Base-by-base conservation (phyloP, 2,888 invertebrate genomes). In the Catocala sponsa region DNA sequence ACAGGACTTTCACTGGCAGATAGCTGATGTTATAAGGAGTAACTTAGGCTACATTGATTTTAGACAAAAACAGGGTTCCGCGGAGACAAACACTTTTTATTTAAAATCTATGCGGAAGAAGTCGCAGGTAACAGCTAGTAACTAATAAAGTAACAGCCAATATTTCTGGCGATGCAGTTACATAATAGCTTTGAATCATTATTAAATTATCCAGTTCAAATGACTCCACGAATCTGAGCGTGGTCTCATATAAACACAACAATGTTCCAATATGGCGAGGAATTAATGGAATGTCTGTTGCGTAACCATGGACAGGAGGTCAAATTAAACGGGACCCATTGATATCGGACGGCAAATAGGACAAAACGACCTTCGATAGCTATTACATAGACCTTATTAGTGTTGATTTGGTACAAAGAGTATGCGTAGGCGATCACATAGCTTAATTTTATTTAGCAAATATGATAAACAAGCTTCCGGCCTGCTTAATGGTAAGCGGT, bases 231-330 rank as follows among this genome's bases (percentile, higher is more conserved):
- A 44, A 43, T 12, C 10, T 33, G 5, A 33, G 48, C 52, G 62
- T 64, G 52, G 51, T 15, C 47, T 49, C 10, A 13, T 41, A 7
- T 9, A 13, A 32, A 38, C 33, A 50, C 55, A 54, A 60, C 51
- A 64, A 49, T 68, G 71, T 68, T 56, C 52, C 61, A 76, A 70
- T 68, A 72, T 76, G 65, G 74, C 70, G 53, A 56, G 49, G 55
- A 71, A 63, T 64, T 59, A 68, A 60, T 55, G 76, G 76, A 76
- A 76, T 76, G 76, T 32, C 54, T 52, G 49, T 76, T 76, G 70
- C 68, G 77, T 62, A 76, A 76, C 56, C 61, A 56, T 38, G 42
- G 55, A 46, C 60, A 53, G 54, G 69, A 49, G 68, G 65, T 74
- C 74, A 70, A 76, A 72, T 62, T 61, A 51, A 66, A 70, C 70